These are phyloP conservation scores for Syngnathus rostellatus DNA, from an alignment of 2,797 vertebrate species.

Conservation along the genomic window DNA sequence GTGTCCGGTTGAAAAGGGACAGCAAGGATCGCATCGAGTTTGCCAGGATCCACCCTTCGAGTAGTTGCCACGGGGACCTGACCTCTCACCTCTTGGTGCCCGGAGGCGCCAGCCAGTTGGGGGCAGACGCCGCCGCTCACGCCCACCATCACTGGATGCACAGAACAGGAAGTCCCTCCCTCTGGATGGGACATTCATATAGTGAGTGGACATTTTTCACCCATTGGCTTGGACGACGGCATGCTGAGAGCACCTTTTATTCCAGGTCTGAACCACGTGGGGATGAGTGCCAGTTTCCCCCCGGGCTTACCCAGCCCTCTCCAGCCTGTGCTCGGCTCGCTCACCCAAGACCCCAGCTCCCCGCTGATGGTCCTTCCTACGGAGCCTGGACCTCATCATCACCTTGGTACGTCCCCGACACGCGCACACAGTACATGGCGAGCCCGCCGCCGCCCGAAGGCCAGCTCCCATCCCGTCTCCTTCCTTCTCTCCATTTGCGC, in stretches of 20 bases:
- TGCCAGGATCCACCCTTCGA: slow-evolving; percentile 83
- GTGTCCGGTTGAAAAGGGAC: slow-evolving; percentile 64
- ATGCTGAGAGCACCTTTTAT: background rate
- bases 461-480: slow-evolving; percentile 6
- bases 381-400: slow-evolving; percentile 81
- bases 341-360: slow-evolving; percentile 77
- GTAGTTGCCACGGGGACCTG: slow-evolving; percentile 87
- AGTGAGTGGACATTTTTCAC: slow-evolving; percentile 62
- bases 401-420: slow-evolving; percentile 72
- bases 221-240: background rate
- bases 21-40: slow-evolving; percentile 95
- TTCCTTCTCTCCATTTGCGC: slow-evolving; percentile 32
- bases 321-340: slow-evolving; percentile 83
- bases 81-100: slow-evolving; percentile 86
- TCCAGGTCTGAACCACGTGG: slow-evolving; percentile 82
- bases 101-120: slow-evolving; percentile 76
- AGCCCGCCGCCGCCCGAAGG: slow-evolving; percentile 7
- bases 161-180: slow-evolving; percentile 89
- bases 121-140: slow-evolving; percentile 73
- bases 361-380: slow-evolving; percentile 86
- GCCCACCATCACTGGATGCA: slow-evolving; percentile 91
- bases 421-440: background rate
- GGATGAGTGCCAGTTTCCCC: slow-evolving; percentile 83
- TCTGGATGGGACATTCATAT: slow-evolving; percentile 96
- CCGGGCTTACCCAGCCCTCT: slow-evolving; percentile 81